phyloP scores from a whole-genome alignment of 2,113 vertebrate species.

The Riparia riparia region DNA sequence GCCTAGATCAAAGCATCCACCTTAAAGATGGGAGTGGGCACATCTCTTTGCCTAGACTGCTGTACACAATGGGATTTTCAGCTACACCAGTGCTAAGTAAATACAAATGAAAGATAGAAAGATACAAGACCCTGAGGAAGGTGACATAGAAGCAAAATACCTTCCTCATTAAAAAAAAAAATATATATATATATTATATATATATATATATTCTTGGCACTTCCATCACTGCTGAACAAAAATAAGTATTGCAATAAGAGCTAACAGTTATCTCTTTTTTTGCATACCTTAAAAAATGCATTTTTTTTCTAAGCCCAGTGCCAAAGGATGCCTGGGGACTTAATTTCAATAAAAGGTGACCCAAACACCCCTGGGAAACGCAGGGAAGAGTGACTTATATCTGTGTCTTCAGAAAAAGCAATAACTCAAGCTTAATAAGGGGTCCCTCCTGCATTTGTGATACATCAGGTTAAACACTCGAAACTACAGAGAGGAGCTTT shows the following conservation, averaged over 20 bases:
- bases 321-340: not conserved
- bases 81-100: not conserved
- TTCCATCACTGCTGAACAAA: not conserved
- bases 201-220: not conserved
- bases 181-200: too few relatives aligned
- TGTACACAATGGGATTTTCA: not conserved
- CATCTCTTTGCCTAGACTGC: not conserved
- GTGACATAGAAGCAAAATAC: not conserved
- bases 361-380: not conserved
- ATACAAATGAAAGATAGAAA: constrained; percentile 13
- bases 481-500: not conserved
- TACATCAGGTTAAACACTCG: not conserved
- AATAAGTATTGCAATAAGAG: not conserved
- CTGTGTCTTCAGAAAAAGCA: not conserved
- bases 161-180: not conserved
- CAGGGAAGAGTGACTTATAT: not conserved
- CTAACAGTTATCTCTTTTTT: not conserved
- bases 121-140: not conserved
- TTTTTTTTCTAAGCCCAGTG: not conserved
- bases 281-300: not conserved
- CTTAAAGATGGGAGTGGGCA: not conserved
- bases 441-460: not conserved
- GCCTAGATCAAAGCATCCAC: not conserved
- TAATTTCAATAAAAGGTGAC: not conserved
- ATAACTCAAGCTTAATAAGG: not conserved